These are phyloP conservation scores for Gopherus evgoodei DNA, from an alignment of 2,113 vertebrate genomes.

Conservation along the genomic window DNA sequence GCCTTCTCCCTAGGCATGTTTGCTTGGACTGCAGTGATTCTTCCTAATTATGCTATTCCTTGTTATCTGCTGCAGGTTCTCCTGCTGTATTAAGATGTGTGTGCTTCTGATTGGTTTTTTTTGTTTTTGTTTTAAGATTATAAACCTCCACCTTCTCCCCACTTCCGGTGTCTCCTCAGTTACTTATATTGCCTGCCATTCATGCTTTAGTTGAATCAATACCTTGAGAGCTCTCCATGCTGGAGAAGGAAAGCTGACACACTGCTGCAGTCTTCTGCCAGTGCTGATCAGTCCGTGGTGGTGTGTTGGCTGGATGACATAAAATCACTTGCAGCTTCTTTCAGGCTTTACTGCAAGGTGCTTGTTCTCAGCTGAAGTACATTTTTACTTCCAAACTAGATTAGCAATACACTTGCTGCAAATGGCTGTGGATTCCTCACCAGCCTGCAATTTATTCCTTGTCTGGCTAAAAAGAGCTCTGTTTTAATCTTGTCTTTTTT, in stretches of 20 bases:
- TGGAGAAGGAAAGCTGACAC: fast-evolving
- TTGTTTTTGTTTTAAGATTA: background rate
- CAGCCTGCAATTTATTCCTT: background rate
- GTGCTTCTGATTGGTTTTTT: background rate
- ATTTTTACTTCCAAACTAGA: background rate
- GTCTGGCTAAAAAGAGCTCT: background rate
- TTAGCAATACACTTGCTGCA: background rate
- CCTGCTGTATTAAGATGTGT: fast-evolving
- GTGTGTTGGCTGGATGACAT: background rate
- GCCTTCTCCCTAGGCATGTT: background rate
- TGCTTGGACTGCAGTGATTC: slow-evolving; percentile 19
- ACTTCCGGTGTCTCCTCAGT: fast-evolving
- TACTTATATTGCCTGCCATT: background rate
- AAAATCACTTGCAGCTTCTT: background rate
- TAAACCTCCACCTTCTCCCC: background rate
- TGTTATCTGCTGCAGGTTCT: background rate
- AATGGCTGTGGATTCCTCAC: background rate
- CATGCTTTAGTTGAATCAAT: background rate
- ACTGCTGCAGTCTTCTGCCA: background rate
- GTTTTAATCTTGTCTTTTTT: background rate
- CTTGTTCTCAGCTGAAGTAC: background rate
- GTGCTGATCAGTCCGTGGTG: fast-evolving
- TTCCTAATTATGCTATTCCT: background rate
- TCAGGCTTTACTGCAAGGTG: slow-evolving; percentile 35
- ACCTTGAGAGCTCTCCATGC: fast-evolving